phyloP scores from a whole-genome alignment of 2,797 vertebrate species.

The Hylomyscus alleni region DNA sequence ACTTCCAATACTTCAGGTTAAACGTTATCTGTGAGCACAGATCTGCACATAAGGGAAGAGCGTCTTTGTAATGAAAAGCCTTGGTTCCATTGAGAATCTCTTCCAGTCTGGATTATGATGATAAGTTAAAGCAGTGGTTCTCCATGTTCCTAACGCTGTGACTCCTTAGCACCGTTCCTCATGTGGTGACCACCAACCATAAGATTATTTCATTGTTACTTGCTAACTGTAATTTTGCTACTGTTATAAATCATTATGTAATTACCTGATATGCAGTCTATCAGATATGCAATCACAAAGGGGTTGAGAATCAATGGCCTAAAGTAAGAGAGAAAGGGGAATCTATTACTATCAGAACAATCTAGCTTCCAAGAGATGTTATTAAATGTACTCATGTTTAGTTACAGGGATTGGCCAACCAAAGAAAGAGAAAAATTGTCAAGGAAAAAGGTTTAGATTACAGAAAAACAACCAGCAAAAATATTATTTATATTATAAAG shows the following conservation, averaged over 20 bases:
- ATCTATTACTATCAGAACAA: not conserved
- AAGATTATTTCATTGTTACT: not conserved
- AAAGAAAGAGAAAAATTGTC: not conserved
- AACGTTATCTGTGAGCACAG: not conserved
- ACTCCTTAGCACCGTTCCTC: not conserved
- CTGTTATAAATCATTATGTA: not conserved
- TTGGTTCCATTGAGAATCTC: not conserved
- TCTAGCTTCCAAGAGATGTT: not conserved
- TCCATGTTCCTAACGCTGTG: too few species aligned
- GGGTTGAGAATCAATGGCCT: not conserved
- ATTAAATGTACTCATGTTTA: not conserved
- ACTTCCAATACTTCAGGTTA: not conserved
- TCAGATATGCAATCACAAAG: not conserved
- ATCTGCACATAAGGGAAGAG: not conserved
- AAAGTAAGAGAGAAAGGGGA: not conserved
- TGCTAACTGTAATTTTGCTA: not conserved
- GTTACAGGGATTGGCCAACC: not conserved
- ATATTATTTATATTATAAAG: not conserved
- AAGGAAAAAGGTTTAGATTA: not conserved
- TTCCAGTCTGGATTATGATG: not conserved
- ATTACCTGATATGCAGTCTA: not conserved
- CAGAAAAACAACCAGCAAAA: not conserved
- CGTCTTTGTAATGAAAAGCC: not conserved
- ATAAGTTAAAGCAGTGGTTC: not conserved
- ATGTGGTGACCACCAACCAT: not conserved